Evolutionary conservation across 2,797 vertebrate genomes (phyloP).

Genomic region (Melanotaenia nigrans): DNA sequence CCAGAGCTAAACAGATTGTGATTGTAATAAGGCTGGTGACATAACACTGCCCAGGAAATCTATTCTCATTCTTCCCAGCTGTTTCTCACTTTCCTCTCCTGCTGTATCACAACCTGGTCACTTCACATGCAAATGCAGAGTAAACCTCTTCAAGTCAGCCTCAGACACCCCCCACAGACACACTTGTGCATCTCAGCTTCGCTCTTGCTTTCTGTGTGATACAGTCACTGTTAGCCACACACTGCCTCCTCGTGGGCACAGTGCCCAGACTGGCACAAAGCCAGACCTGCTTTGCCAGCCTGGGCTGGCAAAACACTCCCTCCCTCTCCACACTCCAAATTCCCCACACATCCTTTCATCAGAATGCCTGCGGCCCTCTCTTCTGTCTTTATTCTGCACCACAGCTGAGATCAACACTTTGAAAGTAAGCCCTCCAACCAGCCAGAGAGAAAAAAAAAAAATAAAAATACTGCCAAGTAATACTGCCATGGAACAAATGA

Average conservation of each 20-base stretch:
- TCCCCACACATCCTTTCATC: conserved; percentile 74
- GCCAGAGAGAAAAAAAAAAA: conserved; percentile 31
- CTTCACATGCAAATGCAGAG: conserved; percentile 72
- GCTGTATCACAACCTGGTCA: conserved; percentile 62
- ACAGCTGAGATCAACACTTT: conserved; percentile 79
- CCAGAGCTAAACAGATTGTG: conserved; percentile 9
- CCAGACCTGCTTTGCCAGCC: conserved; percentile 73
- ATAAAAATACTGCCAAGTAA: conserved; percentile 65
- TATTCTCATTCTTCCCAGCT: conserved; percentile 33
- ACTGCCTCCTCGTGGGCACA: conserved; percentile 84
- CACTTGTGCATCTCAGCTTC: conserved; percentile 40
- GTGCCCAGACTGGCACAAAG: conserved; percentile 75
- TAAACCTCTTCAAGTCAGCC: conserved; percentile 56
- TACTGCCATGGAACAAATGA: conserved; percentile 72
- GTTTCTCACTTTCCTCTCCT: conserved; percentile 35
- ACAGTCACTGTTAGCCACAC: conserved; percentile 67
- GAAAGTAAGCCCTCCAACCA: conserved; percentile 80
- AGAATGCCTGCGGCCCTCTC: conserved; percentile 67
- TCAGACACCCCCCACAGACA: conserved; percentile 51
- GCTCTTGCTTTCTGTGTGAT: conserved; percentile 51
- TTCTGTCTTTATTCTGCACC: conserved; percentile 73
- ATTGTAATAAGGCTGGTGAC: conserved; percentile 55
- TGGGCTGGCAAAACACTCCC: conserved; percentile 67
- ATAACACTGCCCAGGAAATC: conserved; percentile 50
- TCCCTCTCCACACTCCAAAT: conserved; percentile 68